These are phyloP conservation scores for Neogale vison DNA, from an alignment of 2,113 vertebrate genomes.

Conservation along the genomic window DNA sequence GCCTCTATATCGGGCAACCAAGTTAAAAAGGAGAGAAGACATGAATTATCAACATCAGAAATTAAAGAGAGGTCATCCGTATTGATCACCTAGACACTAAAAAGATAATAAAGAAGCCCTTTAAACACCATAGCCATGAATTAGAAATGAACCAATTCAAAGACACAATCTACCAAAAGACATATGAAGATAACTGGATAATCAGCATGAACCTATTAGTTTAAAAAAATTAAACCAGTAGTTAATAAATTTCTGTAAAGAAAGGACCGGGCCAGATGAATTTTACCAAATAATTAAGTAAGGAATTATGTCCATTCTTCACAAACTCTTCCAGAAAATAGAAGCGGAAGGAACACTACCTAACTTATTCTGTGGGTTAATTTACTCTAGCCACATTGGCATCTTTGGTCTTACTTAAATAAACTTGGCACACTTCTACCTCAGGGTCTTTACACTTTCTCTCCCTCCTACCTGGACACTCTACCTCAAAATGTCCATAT, in stretches of 20 bases:
- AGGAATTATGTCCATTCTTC: not conserved
- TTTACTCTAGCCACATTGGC: not conserved
- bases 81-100: not conserved
- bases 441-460: not conserved
- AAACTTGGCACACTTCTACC: not conserved
- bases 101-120: not conserved
- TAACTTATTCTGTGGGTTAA: not conserved
- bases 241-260: not conserved
- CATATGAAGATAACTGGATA: not conserved
- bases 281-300: not conserved
- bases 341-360: not conserved
- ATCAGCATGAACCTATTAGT: not conserved
- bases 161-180: not conserved
- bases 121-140: not conserved
- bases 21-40: not conserved
- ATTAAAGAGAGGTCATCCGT: not conserved
- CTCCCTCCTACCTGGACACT: not conserved
- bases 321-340: not conserved
- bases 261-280: not conserved
- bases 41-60: not conserved
- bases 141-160: not conserved
- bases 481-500: not conserved
- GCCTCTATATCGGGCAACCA: not conserved
- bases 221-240: not conserved
- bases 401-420: not conserved